phyloP scores from a whole-genome alignment of 2,113 vertebrate genomes.

The Garra rufa region DNA sequence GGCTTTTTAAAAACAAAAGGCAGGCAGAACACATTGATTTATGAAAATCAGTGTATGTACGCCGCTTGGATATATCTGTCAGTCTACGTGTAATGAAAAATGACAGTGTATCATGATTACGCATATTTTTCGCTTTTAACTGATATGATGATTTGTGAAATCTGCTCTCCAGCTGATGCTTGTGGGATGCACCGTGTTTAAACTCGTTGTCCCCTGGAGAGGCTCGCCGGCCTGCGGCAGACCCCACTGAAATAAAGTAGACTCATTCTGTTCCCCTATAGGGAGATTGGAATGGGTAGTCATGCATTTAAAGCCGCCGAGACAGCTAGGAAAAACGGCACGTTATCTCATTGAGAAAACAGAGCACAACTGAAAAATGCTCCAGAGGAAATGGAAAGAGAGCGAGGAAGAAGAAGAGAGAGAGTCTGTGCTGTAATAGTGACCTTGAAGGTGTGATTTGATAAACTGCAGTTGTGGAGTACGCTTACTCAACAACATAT shows the following conservation, averaged over 20 bases:
- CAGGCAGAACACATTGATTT: background rate
- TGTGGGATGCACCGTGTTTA: background rate
- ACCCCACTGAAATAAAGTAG: slow-evolving; percentile 13
- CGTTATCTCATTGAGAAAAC: slow-evolving; percentile 51
- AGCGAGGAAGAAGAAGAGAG: background rate
- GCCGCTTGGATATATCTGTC: background rate
- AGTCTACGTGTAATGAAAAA: background rate
- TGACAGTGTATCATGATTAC: background rate
- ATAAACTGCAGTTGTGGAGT: slow-evolving; percentile 33
- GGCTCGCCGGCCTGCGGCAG: slow-evolving; percentile 28
- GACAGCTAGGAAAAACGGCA: slow-evolving; percentile 11
- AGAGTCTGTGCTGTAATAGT: slow-evolving; percentile 15
- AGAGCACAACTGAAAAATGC: slow-evolving; percentile 40
- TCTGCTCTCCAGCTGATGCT: background rate
- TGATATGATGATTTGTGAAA: slow-evolving; percentile 26
- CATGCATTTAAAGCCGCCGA: slow-evolving; percentile 33
- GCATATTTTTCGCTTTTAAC: background rate
- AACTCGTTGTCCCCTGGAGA: slow-evolving; percentile 24
- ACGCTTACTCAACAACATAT: slow-evolving; percentile 21
- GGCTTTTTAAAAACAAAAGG: background rate
- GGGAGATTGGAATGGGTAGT: slow-evolving; percentile 47
- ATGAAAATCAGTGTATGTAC: background rate
- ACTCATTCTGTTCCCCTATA: slow-evolving; percentile 36
- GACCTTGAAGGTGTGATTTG: slow-evolving; percentile 41
- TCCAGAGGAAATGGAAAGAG: slow-evolving; percentile 24